Percentiles rank a stretch among this genome's conserved stretches.
Conservation (phyloP, 2,797 vertebrate genomes). For the Odontamblyopus rebecca region DNA sequence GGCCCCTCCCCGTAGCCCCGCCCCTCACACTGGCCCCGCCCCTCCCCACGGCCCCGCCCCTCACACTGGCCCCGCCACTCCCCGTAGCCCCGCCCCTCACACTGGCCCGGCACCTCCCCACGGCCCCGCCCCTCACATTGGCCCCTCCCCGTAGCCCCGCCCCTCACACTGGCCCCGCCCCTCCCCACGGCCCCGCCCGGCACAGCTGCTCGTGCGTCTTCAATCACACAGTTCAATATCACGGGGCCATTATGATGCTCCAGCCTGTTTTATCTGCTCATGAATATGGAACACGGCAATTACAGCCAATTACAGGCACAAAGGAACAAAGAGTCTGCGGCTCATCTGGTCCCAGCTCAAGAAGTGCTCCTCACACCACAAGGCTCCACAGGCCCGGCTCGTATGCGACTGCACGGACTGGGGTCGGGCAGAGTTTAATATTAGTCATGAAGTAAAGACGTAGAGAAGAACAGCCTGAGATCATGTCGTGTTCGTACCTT, state of each 20-base stretch:
- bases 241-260: slow-evolving; percentile 63
- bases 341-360: background rate
- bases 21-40: too few species aligned
- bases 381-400: background rate
- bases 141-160: too few species aligned
- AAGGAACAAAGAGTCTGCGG: slow-evolving; percentile 69
- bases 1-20: too few species aligned
- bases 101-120: too few species aligned
- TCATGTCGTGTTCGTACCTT: slow-evolving; percentile 63
- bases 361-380: background rate
- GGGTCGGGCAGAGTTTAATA: too few species aligned
- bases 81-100: too few species aligned
- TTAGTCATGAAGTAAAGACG: too few species aligned
- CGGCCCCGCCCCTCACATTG: too few species aligned
- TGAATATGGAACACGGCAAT: slow-evolving; percentile 83
- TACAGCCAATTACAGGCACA: slow-evolving; percentile 82
- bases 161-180: too few species aligned
- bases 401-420: background rate
- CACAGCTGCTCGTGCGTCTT: slow-evolving; percentile 70
- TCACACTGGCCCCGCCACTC: too few species aligned
- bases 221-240: slow-evolving; percentile 32
- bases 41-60: background rate
- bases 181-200: background rate
- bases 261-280: slow-evolving; percentile 81
- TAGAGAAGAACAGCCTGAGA: too few species aligned